Percentiles rank a stretch among this genome's conserved stretches.
phyloP scores from a whole-genome alignment of 37 sponge, comb jelly and placozoan genomes.

The Ianthella basta region DNA sequence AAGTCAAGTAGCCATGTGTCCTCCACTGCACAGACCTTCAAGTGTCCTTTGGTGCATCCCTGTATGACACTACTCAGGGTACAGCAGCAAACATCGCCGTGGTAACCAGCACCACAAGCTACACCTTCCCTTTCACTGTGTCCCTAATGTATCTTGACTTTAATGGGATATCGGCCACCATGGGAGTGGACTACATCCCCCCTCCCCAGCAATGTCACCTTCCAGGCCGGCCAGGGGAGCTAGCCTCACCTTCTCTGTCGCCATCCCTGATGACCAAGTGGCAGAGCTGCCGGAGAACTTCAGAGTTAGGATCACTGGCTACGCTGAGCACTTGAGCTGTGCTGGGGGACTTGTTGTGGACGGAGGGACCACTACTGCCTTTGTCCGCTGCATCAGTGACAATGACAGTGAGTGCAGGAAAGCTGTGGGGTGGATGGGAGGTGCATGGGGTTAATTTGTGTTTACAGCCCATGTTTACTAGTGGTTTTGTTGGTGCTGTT shows the following conservation, averaged over 20 bases:
- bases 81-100: not conserved
- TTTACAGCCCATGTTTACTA: too few relatives aligned
- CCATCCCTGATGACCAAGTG: not conserved
- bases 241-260: not conserved
- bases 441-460: too few relatives aligned
- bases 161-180: not conserved
- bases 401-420: not conserved
- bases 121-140: not conserved
- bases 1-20: too few relatives aligned
- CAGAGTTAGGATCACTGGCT: not conserved
- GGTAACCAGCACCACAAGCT: not conserved
- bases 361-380: not conserved
- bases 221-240: not conserved
- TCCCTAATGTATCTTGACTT: not conserved
- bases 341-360: not conserved
- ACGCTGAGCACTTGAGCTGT: not conserved
- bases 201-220: not conserved
- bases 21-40: too few relatives aligned
- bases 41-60: not conserved
- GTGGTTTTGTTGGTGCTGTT: not conserved
- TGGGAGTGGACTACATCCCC: conserved; percentile 11
- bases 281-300: not conserved
- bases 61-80: not conserved
- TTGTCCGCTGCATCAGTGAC: not conserved
- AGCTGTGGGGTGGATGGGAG: not conserved